Base-by-base conservation (phyloP, 2,888 invertebrate species). In the Platynereis dumerilii region DNA sequence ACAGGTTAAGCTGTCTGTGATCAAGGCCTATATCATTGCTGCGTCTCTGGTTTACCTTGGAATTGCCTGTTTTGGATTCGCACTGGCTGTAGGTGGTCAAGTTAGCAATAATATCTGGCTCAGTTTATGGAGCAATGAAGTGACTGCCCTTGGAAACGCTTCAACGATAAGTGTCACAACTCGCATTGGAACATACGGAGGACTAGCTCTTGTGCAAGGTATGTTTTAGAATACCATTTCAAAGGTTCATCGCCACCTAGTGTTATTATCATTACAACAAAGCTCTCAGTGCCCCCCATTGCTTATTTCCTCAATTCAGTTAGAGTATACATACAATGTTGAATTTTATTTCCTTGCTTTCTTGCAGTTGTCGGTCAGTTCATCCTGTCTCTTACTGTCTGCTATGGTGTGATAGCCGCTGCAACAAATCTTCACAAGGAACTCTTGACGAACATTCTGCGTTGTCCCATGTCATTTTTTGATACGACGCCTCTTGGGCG, bases 1-100 rank as follows among this genome's bases (percentile, higher is more conserved):
- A 42, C 72, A 85, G 85, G 93, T 97, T 1, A 92, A 94, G 85
- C 90, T 91, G 87, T 86, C 87, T 66, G 95, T 97, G 0, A 95
- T 96, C 85, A 89, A 91, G 75, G 91, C 93, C 83, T 98, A 97
- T 83, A 54, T 70, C 29, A n/a, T 34, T 7, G 55, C 69, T 2
- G 62, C 64, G 3, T 55, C 54, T 17, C 26, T 54, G n/a, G n/a
- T 2, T 12, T 61, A 54, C 53, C 58, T 52, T 17, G 54, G 7
- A 22, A 28, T 55, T 10, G 61, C 54, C 54, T 39, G 39, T 54
- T 17, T 61, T n/a, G 42, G 54, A 7, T 29, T 61, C 26, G 17
- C 54, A n/a, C 22, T 61, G n/a, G 39, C 29, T 22, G 42, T 61
- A 20, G 61, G 61, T 3, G 58, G 55, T 1, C 45, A 61, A 28